Evolutionary conservation across 2,888 invertebrate species (phyloP).

Genomic region (Eupithecia vulgata): DNA sequence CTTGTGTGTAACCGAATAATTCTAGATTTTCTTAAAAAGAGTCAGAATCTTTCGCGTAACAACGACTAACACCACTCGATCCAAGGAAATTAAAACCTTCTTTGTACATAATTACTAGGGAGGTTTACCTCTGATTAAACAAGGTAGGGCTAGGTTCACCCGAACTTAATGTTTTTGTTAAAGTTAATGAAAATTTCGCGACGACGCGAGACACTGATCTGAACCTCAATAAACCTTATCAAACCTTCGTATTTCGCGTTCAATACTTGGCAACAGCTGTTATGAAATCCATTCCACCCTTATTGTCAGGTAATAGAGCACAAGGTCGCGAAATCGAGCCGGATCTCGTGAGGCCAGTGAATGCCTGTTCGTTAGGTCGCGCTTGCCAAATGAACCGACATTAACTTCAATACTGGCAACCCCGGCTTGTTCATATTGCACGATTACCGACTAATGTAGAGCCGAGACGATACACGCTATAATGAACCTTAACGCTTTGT

Average conservation of each 20-base stretch:
- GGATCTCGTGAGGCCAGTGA: background rate
- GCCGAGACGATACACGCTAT: slow-evolving; percentile 5
- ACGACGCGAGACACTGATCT: background rate
- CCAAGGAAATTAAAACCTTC: background rate
- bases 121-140: background rate
- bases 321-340: slow-evolving; percentile 9
- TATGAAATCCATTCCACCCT: slow-evolving; percentile 10
- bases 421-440: slow-evolving; percentile 35
- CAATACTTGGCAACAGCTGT: slow-evolving; percentile 47
- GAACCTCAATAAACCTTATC: slow-evolving; percentile 45
- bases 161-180: background rate
- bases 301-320: slow-evolving; percentile 17
- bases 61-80: background rate
- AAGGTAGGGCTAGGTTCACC: background rate
- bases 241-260: slow-evolving; percentile 44
- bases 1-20: background rate
- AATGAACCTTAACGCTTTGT: slow-evolving; percentile 2
- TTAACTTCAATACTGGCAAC: slow-evolving; percentile 51
- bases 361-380: slow-evolving; percentile 23
- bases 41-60: background rate
- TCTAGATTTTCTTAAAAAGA: background rate
- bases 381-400: slow-evolving; percentile 60
- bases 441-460: slow-evolving; percentile 37
- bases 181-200: background rate
- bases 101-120: background rate